Base-by-base conservation (phyloP, 2,888 invertebrate genomes). In the Melieria picta region DNA sequence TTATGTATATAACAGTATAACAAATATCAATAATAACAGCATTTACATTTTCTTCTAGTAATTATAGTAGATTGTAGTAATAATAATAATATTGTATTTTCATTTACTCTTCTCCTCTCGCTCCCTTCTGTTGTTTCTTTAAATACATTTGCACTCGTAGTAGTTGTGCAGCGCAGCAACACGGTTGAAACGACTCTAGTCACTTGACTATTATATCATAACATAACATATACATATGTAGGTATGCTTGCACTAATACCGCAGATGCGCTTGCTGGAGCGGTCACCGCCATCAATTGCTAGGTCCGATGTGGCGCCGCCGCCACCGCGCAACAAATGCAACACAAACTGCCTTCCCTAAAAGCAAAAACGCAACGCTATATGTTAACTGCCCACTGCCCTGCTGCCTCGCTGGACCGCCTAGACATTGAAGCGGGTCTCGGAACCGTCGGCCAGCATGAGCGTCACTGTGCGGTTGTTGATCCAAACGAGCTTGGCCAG, bases 401-500 rank as follows among this genome's bases (percentile, higher is more conserved):
- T 47, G 7, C 61, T 9, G 43, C 9, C 48, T 30, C n/a, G 11
- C 6, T 58, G 52, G 50, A 61, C 48, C 42, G 52, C 81, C 89
- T 91, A 94, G 80, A 94, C 92, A 84, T 93, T 93, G 85, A 93
- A 94, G 76, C 93, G 89, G 70, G 93, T 93, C 88, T 99, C 99
- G 0, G 96, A 95, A 46, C 99, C 98, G 86, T 99, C 98, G 9
- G 97, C 96, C 77, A 98, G 89, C 93, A 98, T 95, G 30, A 99
- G 89, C 0, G 97, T 95, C 62, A 99, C 96, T 46, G 96, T 94
- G 69, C 97, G 91, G 82, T 95, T 93, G 85, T 96, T 96, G 74
- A 97, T 95, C 99, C 99, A 99, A 43, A 98, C 95, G 42, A 99
- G 90, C 67, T 96, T 91, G 5, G 98, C 98, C 77, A 97, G 89